Evolutionary conservation across 2,797 vertebrate species (phyloP), one percentile per base, ranked within the genome.

Genomic region (Leontocebus nigricollis): DNA sequence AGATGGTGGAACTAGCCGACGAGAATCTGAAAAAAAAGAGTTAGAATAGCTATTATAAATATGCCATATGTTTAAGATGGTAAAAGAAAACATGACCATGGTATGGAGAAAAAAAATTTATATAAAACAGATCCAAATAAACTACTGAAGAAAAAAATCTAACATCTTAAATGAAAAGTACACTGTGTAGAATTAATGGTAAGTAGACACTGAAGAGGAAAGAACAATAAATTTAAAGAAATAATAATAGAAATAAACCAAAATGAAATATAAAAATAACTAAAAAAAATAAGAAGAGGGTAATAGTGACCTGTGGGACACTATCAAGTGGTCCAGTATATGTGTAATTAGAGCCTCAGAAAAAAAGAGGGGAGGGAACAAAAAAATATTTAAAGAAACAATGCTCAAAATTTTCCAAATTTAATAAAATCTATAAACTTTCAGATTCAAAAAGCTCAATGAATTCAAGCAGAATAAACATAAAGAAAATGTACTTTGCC

Each of bases 391-490:
- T 87, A 80, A 89, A 88, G 48, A 73, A 89, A 88, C 52, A 67
- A 72, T 30, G 33, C 4, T n/a, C 30, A 39, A 79, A 81, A 36
- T 84, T 76, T 93, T 81, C 46, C 70, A 93, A 85, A 48, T 88
- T 30, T 70, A 30, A 91, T 77, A 19, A 82, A 95, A 90, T 13
- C 44, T 86, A 15, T 82, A 77, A 82, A 77, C 26, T 76, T 14
- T 50, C 3, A 87, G 24, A 77, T 72, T 90, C 12, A 91, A 94
- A 48, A 86, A 91, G 20, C 26, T 70, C 67, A 95, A 39, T 90
- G 27, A 87, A 90, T 94, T 55, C 11, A 5, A 83, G 70, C 22
- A 94, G 67, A 96, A 90, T 64, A 94, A 82, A 17, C 27, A 67
- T n/a, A 70, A 70, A 79, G 26, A 88, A 44, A 57, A 5, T 15